Base-by-base conservation (phyloP, 1,140 invertebrate species). In the Listronotus bonariensis region DNA sequence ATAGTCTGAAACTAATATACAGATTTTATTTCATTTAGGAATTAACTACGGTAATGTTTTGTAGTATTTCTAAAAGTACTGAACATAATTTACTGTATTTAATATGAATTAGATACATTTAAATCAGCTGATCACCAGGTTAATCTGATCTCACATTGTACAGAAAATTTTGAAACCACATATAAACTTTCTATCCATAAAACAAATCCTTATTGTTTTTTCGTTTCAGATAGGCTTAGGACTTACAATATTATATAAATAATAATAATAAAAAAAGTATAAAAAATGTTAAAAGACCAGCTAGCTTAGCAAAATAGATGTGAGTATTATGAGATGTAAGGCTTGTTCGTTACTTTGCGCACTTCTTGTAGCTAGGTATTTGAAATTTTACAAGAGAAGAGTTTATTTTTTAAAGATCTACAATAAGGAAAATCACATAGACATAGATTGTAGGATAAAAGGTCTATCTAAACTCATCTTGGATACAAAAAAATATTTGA, bases 291-390 rank as follows among this genome's bases (percentile, higher is more conserved):
- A 71, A 67, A 66, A 66, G 72, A 73, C 72, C 72, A 73, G 72
- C 72, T 73, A 73, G 72, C 72, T 73, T 68, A 73, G 72, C 72
- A 45, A 62, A 62, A 14, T 55, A 42, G 18, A 42, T 71, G 65
- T 71, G 69, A 36, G 45, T 59, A 49, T 52, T 12, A 38, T 15
- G 57, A 60, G 20, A n/a, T n/a, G 34, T 67, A 59, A 41, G 56
- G 57, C 56, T 70, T 68, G 31, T 53, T 51, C 8, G 20, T 60
- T 68, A 48, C 31, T 63, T 64, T 65, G 65, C 65, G 58, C 57
- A 36, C 34, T 41, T 60, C 64, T 53, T 34, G 65, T 69, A 67
- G 57, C 53, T 68, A 68, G 61, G 49, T 60, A 70, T 65, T 65
- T 34, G 53, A 64, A 68, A 70, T 57, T 65, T 51, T 70, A 65